These are phyloP conservation scores for Euzetes globulus DNA, from an alignment of 2,888 invertebrate species.

Conservation along the genomic window DNA sequence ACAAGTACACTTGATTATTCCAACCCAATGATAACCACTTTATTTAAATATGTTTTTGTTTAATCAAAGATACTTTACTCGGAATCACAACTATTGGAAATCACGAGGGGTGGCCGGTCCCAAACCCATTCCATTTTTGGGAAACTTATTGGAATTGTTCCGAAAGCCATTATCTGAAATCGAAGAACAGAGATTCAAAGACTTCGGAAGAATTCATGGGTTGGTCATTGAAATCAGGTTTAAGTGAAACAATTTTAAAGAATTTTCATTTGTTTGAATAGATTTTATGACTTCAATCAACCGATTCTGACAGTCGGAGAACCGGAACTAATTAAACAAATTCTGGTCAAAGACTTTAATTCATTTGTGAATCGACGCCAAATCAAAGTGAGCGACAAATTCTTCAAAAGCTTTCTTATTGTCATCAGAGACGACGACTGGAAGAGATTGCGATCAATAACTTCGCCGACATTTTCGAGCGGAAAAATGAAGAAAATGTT, in stretches of 20 bases:
- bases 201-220: slow-evolving; percentile 15
- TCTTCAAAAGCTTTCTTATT: slow-evolving; percentile 44
- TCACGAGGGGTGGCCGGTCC: background rate
- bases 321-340: slow-evolving; percentile 37
- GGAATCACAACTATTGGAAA: background rate
- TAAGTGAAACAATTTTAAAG: background rate
- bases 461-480: slow-evolving; percentile 61
- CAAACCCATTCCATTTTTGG: background rate
- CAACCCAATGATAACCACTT: too few relatives aligned
- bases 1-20: too few relatives aligned
- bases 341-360: slow-evolving; percentile 39
- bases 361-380: slow-evolving; percentile 33
- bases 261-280: background rate
- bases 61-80: background rate
- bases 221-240: background rate
- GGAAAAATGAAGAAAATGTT: slow-evolving; percentile 62
- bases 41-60: background rate
- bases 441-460: slow-evolving; percentile 57
- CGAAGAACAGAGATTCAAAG: background rate
- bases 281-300: slow-evolving; percentile 13
- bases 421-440: slow-evolving; percentile 49
- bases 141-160: background rate
- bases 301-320: slow-evolving; percentile 33
- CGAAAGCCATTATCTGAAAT: background rate
- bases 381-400: background rate